phyloP scores from a whole-genome alignment of 2,797 vertebrate species.

The Tangara arthus region DNA sequence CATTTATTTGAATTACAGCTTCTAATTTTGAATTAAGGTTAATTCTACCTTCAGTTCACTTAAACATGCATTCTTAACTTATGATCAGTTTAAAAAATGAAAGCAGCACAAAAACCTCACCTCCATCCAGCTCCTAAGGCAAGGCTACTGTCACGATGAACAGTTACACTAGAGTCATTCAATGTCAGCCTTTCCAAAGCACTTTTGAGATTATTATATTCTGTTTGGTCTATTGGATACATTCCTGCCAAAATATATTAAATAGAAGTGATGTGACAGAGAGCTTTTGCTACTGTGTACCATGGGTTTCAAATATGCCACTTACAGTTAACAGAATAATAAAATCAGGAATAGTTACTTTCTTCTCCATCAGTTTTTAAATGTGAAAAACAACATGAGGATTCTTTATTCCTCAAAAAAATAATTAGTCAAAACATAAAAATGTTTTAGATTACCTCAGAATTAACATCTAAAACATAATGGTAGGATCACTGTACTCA shows the following conservation, averaged over 20 bases:
- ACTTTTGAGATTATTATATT: slow-evolving; percentile 88
- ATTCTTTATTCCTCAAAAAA: neutral
- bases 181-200: slow-evolving; percentile 92
- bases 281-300: neutral
- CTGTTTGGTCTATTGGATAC: slow-evolving; percentile 94
- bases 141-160: slow-evolving; percentile 91
- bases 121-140: slow-evolving; percentile 97
- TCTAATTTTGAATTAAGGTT: neutral
- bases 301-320: neutral
- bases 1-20: neutral
- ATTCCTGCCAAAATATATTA: slow-evolving; percentile 80
- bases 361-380: neutral
- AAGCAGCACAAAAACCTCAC: slow-evolving; percentile 71
- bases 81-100: neutral
- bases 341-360: neutral
- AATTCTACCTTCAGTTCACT: neutral
- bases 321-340: neutral
- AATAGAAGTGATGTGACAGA: neutral
- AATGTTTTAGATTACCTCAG: neutral
- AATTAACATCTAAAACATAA: neutral
- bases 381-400: neutral
- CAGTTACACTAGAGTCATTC: slow-evolving; percentile 93
- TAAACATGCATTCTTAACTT: neutral
- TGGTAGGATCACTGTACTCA: neutral
- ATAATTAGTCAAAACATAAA: neutral